Evolutionary conservation across 1,140 invertebrate genomes (phyloP), one percentile per base, ranked within the genome.

Genomic region (Bombus picipes): DNA sequence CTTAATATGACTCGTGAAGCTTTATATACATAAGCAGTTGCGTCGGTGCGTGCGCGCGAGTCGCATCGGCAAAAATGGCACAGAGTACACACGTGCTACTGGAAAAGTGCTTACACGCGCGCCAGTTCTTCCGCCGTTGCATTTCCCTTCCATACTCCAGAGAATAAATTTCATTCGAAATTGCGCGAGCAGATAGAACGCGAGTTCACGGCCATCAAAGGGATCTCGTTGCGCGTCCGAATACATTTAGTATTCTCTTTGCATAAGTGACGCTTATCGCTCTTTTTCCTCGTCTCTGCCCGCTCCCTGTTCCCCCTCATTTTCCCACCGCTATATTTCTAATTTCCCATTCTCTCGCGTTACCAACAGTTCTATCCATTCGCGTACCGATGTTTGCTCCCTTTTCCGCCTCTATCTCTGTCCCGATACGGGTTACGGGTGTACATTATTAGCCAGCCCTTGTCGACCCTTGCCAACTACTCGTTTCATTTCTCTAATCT

Each of bases 181-280:
- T 71, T 78, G 66, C 82, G 1, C 15, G 65, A 25, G 37, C 34
- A 59, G 74, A 77, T 77, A 34, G 81, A 53, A 71, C 32, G 43
- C 28, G 3, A 28, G 47, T 71, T 34, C 39, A 65, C 22, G 22
- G 82, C 71, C 74, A 59, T 84, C 74, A 84, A 84, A 84, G 82
- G n/a, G 28, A 9, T n/a, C 3, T 4, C 12, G 62, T 13, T 25
- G 25, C n/a, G 66, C 53, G 41, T 9, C 25, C 32, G 73, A 25
- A 70, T 68, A 76, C 59, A 43, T 84, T 78, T 53, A 47, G 75
- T 71, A 84, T 84, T 84, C 82, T 59, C 82, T 79, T 84, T 78
- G 66, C 75, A 71, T 71, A 84, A 84, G 43, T 84, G 82, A 84
- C 74, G 81, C 59, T 83, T 83, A 84, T 78, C 82, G 43, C 47